These are phyloP conservation scores for Lycaon pictus DNA, from an alignment of 2,113 vertebrate species.

Conservation along the genomic window DNA sequence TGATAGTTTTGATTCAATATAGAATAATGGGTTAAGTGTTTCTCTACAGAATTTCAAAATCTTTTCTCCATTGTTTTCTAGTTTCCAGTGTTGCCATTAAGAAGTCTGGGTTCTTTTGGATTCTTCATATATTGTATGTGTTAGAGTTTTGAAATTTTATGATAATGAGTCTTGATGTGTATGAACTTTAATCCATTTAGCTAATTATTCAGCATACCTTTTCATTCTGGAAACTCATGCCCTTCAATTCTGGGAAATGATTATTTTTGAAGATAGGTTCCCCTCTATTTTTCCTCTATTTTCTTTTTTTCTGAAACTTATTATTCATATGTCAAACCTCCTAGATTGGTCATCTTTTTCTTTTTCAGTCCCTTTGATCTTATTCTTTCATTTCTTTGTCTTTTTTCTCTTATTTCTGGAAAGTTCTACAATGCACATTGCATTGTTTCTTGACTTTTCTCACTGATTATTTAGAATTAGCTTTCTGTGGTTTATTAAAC, in stretches of 20 bases:
- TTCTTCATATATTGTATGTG: background rate
- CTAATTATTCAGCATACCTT: background rate
- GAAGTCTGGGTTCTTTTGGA: background rate
- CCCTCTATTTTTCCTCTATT: background rate
- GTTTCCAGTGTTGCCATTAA: background rate
- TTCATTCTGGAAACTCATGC: background rate
- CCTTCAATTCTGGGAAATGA: background rate
- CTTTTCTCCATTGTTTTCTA: background rate
- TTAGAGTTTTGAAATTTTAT: background rate
- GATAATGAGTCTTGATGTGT: background rate
- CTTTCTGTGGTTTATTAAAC: background rate
- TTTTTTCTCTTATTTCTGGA: background rate
- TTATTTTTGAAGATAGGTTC: background rate
- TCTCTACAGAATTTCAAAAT: background rate
- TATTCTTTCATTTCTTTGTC: background rate
- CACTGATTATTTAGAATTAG: background rate
- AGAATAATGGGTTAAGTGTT: background rate
- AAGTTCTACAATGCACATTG: background rate
- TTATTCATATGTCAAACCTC: background rate
- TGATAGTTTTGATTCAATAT: constrained; percentile 1
- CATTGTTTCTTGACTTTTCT: background rate
- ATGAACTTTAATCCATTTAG: background rate
- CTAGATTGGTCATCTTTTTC: background rate
- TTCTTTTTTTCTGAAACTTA: background rate
- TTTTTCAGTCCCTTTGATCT: background rate